Evolutionary conservation across 2,797 vertebrate species (phyloP).

Genomic region (Semotilus atromaculatus): DNA sequence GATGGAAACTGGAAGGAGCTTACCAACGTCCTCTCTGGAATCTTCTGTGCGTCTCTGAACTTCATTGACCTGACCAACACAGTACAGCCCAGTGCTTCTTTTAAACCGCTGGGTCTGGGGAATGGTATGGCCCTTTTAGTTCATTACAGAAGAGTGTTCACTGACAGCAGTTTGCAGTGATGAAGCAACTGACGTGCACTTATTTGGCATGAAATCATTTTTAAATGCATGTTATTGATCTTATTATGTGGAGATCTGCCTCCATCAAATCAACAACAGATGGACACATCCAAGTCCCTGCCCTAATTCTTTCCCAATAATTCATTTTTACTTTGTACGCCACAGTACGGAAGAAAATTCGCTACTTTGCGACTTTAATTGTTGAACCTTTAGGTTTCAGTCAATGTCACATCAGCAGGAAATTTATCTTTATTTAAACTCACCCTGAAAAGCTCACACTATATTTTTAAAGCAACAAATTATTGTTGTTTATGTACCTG

Average conservation of each 20-base stretch:
- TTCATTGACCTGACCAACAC: conserved; percentile 99
- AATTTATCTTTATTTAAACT: not conserved
- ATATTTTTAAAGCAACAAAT: not conserved
- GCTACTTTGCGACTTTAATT: not conserved
- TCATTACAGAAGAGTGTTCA: not conserved
- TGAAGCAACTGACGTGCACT: not conserved
- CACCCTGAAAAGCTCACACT: not conserved
- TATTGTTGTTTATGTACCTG: not conserved
- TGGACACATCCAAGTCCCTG: not conserved
- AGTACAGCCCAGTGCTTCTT: conserved; percentile 92
- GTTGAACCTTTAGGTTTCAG: not conserved
- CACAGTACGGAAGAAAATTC: not conserved
- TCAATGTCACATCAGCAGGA: not conserved
- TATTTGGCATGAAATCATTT: not conserved
- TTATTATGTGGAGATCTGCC: not conserved
- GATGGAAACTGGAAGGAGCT: conserved; percentile 94
- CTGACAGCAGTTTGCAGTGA: not conserved
- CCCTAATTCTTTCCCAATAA: not conserved
- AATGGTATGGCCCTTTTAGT: conserved; percentile 80
- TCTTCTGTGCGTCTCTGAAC: conserved; percentile 98
- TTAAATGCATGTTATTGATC: not conserved
- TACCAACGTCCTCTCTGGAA: conserved; percentile 94
- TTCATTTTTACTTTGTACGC: not conserved
- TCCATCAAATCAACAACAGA: not conserved
- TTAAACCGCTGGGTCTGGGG: conserved; percentile 91